Evolutionary conservation across 2,888 invertebrate genomes (phyloP), one percentile per base, ranked within the genome.

Genomic region (Luffia ferchaultella): DNA sequence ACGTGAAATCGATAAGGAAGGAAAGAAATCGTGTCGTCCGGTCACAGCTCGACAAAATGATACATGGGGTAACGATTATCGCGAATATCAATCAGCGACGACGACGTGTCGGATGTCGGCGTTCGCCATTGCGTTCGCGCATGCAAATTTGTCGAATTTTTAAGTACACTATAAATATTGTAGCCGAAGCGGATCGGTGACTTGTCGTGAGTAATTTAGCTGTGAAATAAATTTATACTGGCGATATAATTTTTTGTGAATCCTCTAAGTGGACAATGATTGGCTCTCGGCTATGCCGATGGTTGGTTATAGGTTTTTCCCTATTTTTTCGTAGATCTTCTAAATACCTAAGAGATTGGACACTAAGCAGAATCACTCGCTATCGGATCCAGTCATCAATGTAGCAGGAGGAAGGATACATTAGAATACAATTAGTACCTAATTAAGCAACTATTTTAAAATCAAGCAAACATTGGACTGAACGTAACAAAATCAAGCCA

Each of bases 1-100:
- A 30, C 12, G 30, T 30, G 12, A n/a, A n/a, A n/a, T n/a, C 12
- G 30, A 30, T 30, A 30, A 30, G 30, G 50, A 20, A 52, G 54
- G 54, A 56, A 56, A 54, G 48, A 46, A 50, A 50, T 46, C 55
- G 55, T 55, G 53, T 53, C 57, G 55, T 67, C 70, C 67, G 68
- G 68, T 71, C 73, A 73, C 71, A 73, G 5, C 52, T 20, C 49
- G 43, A 41, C 60, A 56, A 66, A 73, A 67, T 69, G 72, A 73
- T 62, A 30, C 30, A 30, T 12, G 12, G 30, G 65, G 61, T 64
- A 59, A 58, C 57, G 57, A 62, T 65, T 67, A 69, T 68, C 64
- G 66, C 60, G 64, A 68, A 64, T 73, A 64, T 66, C 67, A 70
- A 67, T 64, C 62, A 59, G 56, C 48, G 55, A 54, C 46, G 48